Evolutionary conservation across 2,797 vertebrate species (phyloP), one percentile per base, ranked within the genome.

Genomic region (Pipistrellus pygmaeus): DNA sequence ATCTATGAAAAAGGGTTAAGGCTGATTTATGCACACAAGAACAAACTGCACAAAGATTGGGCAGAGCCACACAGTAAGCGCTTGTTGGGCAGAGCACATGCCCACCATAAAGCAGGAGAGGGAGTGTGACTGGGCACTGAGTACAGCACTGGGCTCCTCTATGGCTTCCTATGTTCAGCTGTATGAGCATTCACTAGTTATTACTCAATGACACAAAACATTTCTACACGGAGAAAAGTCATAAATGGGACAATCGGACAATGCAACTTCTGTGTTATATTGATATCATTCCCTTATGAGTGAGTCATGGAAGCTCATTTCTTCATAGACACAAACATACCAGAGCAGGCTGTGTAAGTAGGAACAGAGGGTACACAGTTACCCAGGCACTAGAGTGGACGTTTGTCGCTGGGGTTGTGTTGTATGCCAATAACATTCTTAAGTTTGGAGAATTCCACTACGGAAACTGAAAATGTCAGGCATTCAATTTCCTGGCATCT

Each of bases 251-350:
- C 13, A 25, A 35, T 9, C 7, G 10, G 77, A 57, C 13, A 25
- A 35, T 9, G 9, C 23, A 69, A 81, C 44, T 48, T 85, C n/a
- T 57, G 4, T 86, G 60, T 77, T 71, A 48, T 21, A 48, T 8
- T 92, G 71, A 73, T 48, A 68, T 60, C 32, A 68, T 73, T 92
- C n/a, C 48, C 48, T 46, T 66, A 27, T 51, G 38, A 44, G 11
- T 3, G 20, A 87, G 38, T 53, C 20, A 0, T 32, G 13, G 38
- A 35, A 87, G 38, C 55, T 44, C 46, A 57, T 83, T 66, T 83
- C 64, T 73, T 78, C 68, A 44, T 64, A 80, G 80, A 85, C 27
- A 41, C 10, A 30, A 15, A 27, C 10, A 44, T 68, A 20, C 35
- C 48, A 44, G 38, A 27, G 27, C 12, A 86, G 71, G 10, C 55